These are phyloP conservation scores for Cerastis rubricosa DNA, from an alignment of 2,888 invertebrate genomes.

Conservation along the genomic window DNA sequence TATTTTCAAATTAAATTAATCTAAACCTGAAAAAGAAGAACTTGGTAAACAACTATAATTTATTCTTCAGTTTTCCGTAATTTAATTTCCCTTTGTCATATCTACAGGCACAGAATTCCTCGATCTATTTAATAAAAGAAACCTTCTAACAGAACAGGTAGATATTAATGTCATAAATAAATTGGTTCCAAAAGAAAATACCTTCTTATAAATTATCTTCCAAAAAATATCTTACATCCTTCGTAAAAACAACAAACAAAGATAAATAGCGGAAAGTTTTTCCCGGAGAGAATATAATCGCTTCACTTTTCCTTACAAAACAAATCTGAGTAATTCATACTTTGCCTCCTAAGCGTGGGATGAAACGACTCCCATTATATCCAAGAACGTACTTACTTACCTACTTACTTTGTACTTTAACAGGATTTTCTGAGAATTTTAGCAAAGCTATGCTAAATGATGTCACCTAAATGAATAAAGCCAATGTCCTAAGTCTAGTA, in stretches of 20 bases:
- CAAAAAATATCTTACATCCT: slow-evolving; percentile 42
- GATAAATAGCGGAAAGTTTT: slow-evolving; percentile 55
- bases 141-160: slow-evolving; percentile 25
- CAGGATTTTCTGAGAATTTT: slow-evolving; percentile 12
- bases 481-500: not conserved
- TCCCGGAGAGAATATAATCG: slow-evolving; percentile 53
- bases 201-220: slow-evolving; percentile 24
- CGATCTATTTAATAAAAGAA: slow-evolving; percentile 5
- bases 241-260: slow-evolving; percentile 56
- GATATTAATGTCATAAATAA: slow-evolving; percentile 35
- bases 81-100: not conserved
- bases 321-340: slow-evolving; percentile 56
- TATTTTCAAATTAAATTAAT: not conserved
- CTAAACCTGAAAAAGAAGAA: not conserved
- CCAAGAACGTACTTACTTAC: slow-evolving; percentile 23
- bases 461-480: not conserved
- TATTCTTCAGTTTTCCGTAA: not conserved
- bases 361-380: slow-evolving; percentile 46
- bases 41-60: not conserved
- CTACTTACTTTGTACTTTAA: slow-evolving; percentile 33
- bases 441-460: not conserved
- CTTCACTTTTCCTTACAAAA: slow-evolving; percentile 57
- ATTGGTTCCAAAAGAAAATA: slow-evolving; percentile 40
- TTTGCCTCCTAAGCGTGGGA: slow-evolving; percentile 37
- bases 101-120: not conserved